phyloP scores from a whole-genome alignment of 2,797 vertebrate species.

The Falco naumanni region DNA sequence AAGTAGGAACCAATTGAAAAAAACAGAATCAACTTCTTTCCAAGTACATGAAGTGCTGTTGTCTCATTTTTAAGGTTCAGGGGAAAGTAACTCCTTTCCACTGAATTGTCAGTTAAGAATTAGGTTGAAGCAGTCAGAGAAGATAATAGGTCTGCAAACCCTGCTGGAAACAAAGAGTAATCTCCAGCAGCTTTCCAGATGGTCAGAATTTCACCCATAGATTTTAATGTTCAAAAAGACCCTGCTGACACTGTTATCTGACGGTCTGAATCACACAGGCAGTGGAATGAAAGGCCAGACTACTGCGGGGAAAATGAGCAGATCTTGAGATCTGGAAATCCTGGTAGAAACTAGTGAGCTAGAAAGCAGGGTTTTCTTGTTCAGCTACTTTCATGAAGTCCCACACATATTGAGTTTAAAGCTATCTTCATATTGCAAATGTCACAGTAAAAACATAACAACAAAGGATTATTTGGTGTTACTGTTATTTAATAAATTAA shows the following conservation, averaged over 20 bases:
- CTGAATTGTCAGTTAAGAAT: not conserved
- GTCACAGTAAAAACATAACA: not conserved
- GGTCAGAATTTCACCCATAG: not conserved
- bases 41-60: rapidly evolving
- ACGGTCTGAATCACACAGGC: not conserved
- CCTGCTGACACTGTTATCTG: not conserved
- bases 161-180: not conserved
- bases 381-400: not conserved
- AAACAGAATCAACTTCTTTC: not conserved
- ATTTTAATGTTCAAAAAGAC: not conserved
- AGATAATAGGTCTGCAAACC: not conserved
- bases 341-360: not conserved
- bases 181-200: not conserved
- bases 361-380: not conserved
- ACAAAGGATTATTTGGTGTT: not conserved
- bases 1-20: not conserved
- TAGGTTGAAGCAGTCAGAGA: not conserved
- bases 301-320: not conserved
- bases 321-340: not conserved
- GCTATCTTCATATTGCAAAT: not conserved
- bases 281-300: not conserved
- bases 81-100: not conserved
- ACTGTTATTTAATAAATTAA: not conserved
- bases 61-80: not conserved
- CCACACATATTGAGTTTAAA: not conserved